Base-by-base conservation (phyloP, 2,113 vertebrate species). In the Leptobrachium ailaonicum region DNA sequence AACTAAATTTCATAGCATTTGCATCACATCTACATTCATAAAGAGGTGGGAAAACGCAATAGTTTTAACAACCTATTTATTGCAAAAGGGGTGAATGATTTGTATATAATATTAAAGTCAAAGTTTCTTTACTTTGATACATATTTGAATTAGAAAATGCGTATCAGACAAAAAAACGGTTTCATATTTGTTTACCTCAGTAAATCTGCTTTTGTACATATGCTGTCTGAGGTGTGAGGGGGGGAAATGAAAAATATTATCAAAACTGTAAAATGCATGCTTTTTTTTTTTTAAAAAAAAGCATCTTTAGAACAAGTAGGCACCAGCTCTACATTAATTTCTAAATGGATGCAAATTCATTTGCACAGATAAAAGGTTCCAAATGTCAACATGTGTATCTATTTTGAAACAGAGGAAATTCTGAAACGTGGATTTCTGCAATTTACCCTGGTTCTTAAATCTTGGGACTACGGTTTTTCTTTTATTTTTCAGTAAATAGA, bases 311-410 rank as follows among this genome's bases (percentile, higher is more conserved):
- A 20, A 32, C 1, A 8, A 7, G 4, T 4, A 3, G 3, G 14
- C 2, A 32, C 20, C 40, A 32, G 32, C 6, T 8, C 40, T 66
- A 11, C 20, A 11, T 66, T 8, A 1, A 32, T 8, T 6, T 66
- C 40, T 42, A 68, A 68, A 32, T 66, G 9, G 47, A 66, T 72
- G 14, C 40, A 42, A 76, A 41, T 67, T 76, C 32, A 67, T 76
- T 40, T 43, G 63, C 63, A 67, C 47, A 66, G 68, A 79, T 62
- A 53, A 32, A 44, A 77, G 60, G 14, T 53, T 72, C 40, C 62
- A 79, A 79, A 79, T 79, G 69, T 79, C 77, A 79, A n/a, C 32
- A 71, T 63, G 72, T 78, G 70, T 70, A 78, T 79, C 69, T 79
- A 58, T 62, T 72, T 64, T 72, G 69, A 68, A 58, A 64, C 45